A percentile compares a stretch with the other conserved stretches of the same genome.
phyloP scores from a whole-genome alignment of 2,888 invertebrate genomes.

The Fragum sueziense region DNA sequence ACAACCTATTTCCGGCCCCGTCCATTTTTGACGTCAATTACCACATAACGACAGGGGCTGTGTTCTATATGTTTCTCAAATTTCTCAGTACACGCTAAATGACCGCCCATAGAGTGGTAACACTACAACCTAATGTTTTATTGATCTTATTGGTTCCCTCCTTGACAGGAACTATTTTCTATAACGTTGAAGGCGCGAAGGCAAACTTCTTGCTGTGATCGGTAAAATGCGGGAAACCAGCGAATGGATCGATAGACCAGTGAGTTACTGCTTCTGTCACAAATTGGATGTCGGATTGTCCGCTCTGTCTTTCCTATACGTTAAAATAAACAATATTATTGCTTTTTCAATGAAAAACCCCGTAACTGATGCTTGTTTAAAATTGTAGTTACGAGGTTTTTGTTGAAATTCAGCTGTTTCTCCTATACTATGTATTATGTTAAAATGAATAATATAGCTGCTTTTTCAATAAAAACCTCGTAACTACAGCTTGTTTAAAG shows the following conservation, averaged over 20 bases:
- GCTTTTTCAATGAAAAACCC: too few relatives aligned
- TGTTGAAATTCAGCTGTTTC: too few relatives aligned
- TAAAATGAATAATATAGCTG: too few relatives aligned
- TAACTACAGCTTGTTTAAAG: too few relatives aligned
- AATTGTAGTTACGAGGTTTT: too few relatives aligned
- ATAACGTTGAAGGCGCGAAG: constrained; percentile 5
- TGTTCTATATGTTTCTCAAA: constrained; percentile 4
- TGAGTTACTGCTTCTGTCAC: constrained; percentile 3
- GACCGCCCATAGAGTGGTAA: constrained; percentile 20
- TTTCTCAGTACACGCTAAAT: constrained; percentile 16
- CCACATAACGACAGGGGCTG: neutral
- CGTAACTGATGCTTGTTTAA: too few relatives aligned
- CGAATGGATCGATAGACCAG: neutral
- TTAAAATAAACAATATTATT: too few relatives aligned
- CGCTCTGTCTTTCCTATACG: neutral
- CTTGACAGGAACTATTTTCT: neutral
- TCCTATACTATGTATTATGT: too few relatives aligned
- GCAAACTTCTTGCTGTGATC: neutral
- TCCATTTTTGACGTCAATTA: neutral
- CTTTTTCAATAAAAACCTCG: too few relatives aligned
- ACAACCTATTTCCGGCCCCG: constrained; percentile 5
- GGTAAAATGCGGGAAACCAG: constrained; percentile 18
- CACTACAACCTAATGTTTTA: constrained; percentile 21
- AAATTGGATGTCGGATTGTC: constrained; percentile 1
- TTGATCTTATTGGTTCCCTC: constrained; percentile 22